Evolutionary conservation across 2,888 invertebrate species (phyloP), one percentile per base, ranked within the genome.

Genomic region (Panopea generosa): DNA sequence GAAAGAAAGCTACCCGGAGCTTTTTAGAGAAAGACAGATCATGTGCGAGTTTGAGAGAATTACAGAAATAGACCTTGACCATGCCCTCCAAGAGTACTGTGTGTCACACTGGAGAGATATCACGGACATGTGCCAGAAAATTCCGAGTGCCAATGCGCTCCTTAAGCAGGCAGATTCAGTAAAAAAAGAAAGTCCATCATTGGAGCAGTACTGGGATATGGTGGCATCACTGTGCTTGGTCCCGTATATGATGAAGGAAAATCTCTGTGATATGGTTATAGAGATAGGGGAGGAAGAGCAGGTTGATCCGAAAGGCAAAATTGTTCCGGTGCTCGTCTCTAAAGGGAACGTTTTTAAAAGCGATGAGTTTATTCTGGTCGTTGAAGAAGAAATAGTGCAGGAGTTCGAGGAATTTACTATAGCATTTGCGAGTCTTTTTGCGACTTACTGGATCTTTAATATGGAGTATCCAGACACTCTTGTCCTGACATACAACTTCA

Each of bases 171-270:
- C 88, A 18, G 89, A 88, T n/a, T 73, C 79, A 14, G 87, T 87
- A 18, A 89, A 89, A 60, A 86, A 87, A 60, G 89, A 90, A 53
- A 89, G 87, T 55, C 84, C 84, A 16, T 85, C 88, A 1, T 60
- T 90, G 47, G 84, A 84, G 72, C 90, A 89, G 76, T 90, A 90
- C 73, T 90, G 90, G 90, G 90, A 90, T 62, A 90, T 90, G 90
- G 89, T 90, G 4, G 87, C 89, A 0, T 88, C 89, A 7, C 78
- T 90, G 40, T 90, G 89, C 74, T 77, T 90, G 14, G 77, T 90
- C 43, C 90, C 90, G 0, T 80, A 87, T 47, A 84, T 89, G 59
- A 83, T 89, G 73, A 84, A 85, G 33, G 90, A 90, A 57, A 89
- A 90, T 55, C 77, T 90, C 56, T 86, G 86, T 53, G 90, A 90